Base-by-base conservation (phyloP, 92 coral and sea anemone genomes). In the Ricordea florida region DNA sequence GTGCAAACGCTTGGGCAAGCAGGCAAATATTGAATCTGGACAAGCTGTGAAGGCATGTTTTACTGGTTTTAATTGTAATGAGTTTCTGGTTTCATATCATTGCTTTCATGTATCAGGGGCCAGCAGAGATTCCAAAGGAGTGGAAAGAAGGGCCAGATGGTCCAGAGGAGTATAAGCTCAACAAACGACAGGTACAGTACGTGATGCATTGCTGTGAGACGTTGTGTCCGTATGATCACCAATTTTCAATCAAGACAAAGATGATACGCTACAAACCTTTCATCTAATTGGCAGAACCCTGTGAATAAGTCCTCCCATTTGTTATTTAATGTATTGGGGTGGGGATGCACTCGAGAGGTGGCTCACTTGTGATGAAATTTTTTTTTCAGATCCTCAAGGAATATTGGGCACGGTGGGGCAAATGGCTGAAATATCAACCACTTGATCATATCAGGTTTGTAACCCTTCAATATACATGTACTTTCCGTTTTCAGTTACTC, bases 321-420 rank as follows among this genome's bases (percentile, higher is more conserved):
- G n/a, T n/a, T n/a, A n/a, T n/a, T n/a, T n/a, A n/a, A n/a, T n/a
- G n/a, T n/a, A n/a, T n/a, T n/a, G n/a, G n/a, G n/a, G n/a, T n/a
- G n/a, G n/a, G n/a, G n/a, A n/a, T n/a, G n/a, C n/a, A n/a, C n/a
- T n/a, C n/a, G n/a, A n/a, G n/a, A n/a, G n/a, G n/a, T n/a, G n/a
- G n/a, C n/a, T n/a, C n/a, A n/a, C n/a, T n/a, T n/a, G n/a, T n/a
- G n/a, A n/a, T n/a, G n/a, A n/a, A n/a, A n/a, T n/a, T n/a, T 6
- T 2, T 52, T 46, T 28, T 35, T 18, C 52, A 89, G 93, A 90
- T 94, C 53, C 85, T 94, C 6, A 94, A 94, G 44, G 97, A 94
- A 57, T 91, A 91, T 65, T 94, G 98, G 98, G 98, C 97, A 15
- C 80, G 98, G 17, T 94, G 98, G 98, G 98, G 98, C 30, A 94